These are phyloP conservation scores for Zele albiditarsus DNA, from an alignment of 2,888 invertebrate genomes.

Conservation along the genomic window DNA sequence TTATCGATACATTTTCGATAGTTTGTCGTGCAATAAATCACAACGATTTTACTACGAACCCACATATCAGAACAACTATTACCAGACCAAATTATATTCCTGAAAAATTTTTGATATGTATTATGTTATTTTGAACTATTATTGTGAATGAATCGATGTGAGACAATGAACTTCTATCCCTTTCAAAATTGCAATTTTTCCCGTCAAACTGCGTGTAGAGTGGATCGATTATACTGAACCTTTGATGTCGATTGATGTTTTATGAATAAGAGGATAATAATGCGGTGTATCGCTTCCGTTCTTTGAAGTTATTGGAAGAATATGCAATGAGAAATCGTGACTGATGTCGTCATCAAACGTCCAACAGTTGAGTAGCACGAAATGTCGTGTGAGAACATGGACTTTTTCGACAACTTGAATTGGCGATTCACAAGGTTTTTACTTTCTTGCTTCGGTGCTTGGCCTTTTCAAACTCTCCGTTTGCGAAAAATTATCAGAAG, in stretches of 20 bases:
- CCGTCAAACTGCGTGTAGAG: neutral
- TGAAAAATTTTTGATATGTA: too few relatives aligned
- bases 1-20: too few relatives aligned
- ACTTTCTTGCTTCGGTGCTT: slow-evolving; percentile 36
- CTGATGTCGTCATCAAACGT: neutral
- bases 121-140: too few relatives aligned
- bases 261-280: slow-evolving; percentile 2
- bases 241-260: neutral
- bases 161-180: neutral
- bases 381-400: slow-evolving; percentile 17
- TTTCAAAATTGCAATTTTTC: neutral
- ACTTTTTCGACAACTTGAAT: slow-evolving; percentile 32
- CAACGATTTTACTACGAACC: too few relatives aligned
- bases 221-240: neutral
- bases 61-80: too few relatives aligned
- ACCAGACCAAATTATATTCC: too few relatives aligned
- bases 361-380: neutral
- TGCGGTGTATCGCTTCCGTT: neutral
- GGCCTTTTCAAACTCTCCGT: slow-evolving; percentile 30
- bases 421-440: slow-evolving; percentile 31
- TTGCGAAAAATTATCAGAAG: slow-evolving; percentile 5
- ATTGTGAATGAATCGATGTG: neutral
- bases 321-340: neutral
- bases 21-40: too few relatives aligned
- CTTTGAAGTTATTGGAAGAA: slow-evolving; percentile 4